Conservation (phyloP, 2,797 vertebrate species). For the Propithecus perrieri region DNA sequence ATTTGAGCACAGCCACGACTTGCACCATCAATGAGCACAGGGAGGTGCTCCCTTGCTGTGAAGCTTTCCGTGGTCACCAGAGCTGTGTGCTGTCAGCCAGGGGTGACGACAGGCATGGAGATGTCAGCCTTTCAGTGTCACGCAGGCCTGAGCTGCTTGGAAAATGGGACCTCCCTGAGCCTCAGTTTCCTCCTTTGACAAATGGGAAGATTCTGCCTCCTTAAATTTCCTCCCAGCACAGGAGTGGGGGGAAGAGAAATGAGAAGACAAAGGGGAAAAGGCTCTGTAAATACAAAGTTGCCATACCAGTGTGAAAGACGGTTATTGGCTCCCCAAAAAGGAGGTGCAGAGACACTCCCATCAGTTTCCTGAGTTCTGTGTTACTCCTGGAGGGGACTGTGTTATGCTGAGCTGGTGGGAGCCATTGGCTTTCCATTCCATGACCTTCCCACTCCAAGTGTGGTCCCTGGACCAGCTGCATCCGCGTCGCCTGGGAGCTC, state of each 20-base stretch:
- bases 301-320: rapidly evolving
- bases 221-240: not conserved
- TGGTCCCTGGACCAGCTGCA: not conserved
- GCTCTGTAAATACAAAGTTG: not conserved
- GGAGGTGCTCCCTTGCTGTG: not conserved
- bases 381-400: not conserved
- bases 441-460: not conserved
- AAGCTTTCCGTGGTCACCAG: not conserved
- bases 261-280: not conserved
- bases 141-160: not conserved
- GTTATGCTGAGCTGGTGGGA: not conserved
- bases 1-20: no score
- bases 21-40: rapidly evolving
- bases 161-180: not conserved
- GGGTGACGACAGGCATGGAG: rapidly evolving
- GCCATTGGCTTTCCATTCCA: no score
- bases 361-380: not conserved
- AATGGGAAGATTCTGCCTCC: not conserved
- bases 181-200: not conserved
- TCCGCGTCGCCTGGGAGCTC: rapidly evolving
- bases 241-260: not conserved
- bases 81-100: not conserved
- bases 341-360: not conserved
- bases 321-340: not conserved
- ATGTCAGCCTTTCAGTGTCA: not conserved